phyloP scores from a whole-genome alignment of 2,113 vertebrate genomes.

The Phylloscopus trochiloides region DNA sequence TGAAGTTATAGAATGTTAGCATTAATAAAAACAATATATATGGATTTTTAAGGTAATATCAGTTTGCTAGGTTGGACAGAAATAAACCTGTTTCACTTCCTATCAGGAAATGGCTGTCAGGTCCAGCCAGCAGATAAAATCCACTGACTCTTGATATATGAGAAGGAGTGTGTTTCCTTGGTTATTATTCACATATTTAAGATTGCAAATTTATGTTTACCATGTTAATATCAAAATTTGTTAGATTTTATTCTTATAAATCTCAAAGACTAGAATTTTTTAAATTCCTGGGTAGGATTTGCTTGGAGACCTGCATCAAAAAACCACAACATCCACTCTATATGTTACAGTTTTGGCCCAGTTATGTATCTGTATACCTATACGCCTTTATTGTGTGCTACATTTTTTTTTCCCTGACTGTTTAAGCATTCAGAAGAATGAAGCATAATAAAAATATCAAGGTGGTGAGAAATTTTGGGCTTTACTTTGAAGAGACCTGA shows the following conservation, averaged over 20 bases:
- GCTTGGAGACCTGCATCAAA: neutral
- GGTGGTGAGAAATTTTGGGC: neutral
- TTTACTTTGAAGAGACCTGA: neutral
- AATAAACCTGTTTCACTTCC: neutral
- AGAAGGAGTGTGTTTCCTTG: neutral
- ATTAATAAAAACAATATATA: neutral
- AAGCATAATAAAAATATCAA: neutral
- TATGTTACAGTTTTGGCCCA: neutral
- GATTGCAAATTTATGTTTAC: neutral
- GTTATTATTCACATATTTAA: neutral
- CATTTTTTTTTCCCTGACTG: neutral
- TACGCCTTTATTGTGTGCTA: neutral
- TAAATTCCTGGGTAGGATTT: neutral
- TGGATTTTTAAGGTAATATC: constrained; percentile 23
- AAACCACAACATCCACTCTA: neutral
- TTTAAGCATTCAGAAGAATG: neutral
- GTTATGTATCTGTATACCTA: neutral
- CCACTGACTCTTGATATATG: neutral
- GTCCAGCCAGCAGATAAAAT: neutral
- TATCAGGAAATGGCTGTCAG: neutral
- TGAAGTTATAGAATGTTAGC: neutral
- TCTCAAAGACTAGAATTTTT: neutral
- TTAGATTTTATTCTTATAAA: neutral
- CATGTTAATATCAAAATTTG: neutral
- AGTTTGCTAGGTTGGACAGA: neutral